Conservation (phyloP, 2,797 vertebrate species). For the Diplodus puntazzo region DNA sequence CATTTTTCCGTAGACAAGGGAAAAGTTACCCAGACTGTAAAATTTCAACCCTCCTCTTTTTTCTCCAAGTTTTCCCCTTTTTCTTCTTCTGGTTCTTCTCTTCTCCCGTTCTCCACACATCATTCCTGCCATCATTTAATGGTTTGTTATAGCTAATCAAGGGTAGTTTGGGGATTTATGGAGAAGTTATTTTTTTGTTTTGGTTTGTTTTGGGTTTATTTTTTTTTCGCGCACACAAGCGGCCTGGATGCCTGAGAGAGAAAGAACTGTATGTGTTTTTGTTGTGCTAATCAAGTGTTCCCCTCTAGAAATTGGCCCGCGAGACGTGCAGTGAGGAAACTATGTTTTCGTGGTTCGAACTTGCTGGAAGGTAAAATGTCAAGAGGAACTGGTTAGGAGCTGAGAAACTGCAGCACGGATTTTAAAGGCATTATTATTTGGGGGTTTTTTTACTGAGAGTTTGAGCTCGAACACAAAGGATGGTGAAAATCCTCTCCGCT, state of each 20-base stretch:
- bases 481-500: conserved; percentile 20
- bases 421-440: conserved; percentile 33
- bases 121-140: conserved; percentile 18
- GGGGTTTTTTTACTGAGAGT: conserved; percentile 9
- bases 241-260: conserved; percentile 9
- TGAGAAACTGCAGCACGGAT: conserved; percentile 12
- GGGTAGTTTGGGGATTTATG: conserved; percentile 23
- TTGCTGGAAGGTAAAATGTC: conserved; percentile 48
- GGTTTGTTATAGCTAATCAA: conserved; percentile 27
- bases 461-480: conserved; percentile 3
- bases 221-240: background rate
- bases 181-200: conserved; percentile 2
- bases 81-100: conserved; percentile 5
- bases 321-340: conserved; percentile 40
- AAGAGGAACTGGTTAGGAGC: conserved; percentile 16
- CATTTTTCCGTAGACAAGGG: conserved; percentile 34
- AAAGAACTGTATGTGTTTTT: conserved; percentile 32
- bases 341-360: conserved; percentile 40
- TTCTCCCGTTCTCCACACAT: background rate
- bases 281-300: conserved; percentile 37
- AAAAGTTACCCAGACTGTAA: conserved; percentile 12
- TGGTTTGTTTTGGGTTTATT: conserved; percentile 13
- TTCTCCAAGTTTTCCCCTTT: background rate
- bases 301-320: conserved; percentile 18
- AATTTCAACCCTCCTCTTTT: background rate